Evolutionary conservation across 2,797 vertebrate species (phyloP), one percentile per base, ranked within the genome.

Genomic region (Menidia menidia): DNA sequence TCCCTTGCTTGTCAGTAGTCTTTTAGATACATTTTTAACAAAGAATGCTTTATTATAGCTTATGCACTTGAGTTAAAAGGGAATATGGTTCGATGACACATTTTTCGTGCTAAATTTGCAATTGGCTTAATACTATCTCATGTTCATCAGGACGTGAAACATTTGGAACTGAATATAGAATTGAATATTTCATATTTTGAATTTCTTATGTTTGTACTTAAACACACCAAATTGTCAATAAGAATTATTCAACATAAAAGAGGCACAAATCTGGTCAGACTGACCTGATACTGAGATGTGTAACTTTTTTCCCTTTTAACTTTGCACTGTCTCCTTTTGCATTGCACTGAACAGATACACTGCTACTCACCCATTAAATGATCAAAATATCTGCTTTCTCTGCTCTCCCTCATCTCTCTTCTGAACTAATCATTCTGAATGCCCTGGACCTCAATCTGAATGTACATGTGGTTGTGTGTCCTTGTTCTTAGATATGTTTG

Each of bases 401-500:
- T 88, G 75, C 79, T 88, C 41, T 80, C 71, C 78, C 63, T 69
- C 82, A 83, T 85, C 64, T 83, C 60, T 90, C 74, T 69, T 68
- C 71, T 87, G 55, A 88, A 87, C 77, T 78, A 87, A 69, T 85
- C 77, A 60, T 77, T 82, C 73, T 88, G 68, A 81, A 69, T 93
- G 91, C 89, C 87, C 88, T 88, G 80, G 80, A 89, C 84, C 84
- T 75, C 73, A 87, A 78, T 87, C 90, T 87, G 91, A 95, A 96
- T 94, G 83, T 96, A 88, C 95, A 92, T 91, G 52, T 90, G 86
- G 81, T 87, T 96, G 88, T 97, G 78, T 98, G 94, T 98, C 96
- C 95, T 97, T 97, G 95, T 93, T 94, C 92, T 92, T 98, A 98
- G 97, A 99, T 98, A 95, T 99, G 87, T 98, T 98, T 98, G 97